Evolutionary conservation across 2,113 vertebrate genomes (phyloP), one percentile per base, ranked within the genome.

Genomic region (Merops nubicus): DNA sequence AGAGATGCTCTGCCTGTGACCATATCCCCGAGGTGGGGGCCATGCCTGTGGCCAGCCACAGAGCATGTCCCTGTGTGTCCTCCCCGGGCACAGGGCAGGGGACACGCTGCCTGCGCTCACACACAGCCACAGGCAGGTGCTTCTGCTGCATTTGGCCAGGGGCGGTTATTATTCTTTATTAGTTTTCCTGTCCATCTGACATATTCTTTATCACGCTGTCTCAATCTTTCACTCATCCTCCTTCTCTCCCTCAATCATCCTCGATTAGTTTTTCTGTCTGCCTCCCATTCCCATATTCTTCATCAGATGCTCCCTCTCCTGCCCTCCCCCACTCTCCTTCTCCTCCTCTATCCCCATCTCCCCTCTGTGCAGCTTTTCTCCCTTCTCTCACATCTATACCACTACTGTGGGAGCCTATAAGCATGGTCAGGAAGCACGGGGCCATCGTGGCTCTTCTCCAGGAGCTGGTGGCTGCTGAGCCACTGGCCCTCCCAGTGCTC

Each of bases 131-230:
- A 17, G 92, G 63, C 51, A 94, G 92, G 38, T 93, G 78, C 4
- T 3, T 68, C 26, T 18, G 67, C 91, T 62, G 84, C 22, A 13
- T 57, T 62, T 2, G 17, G 73, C 92, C 67, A 34, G 78, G 77
- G 77, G 91, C 5, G 2, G 74, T 94, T 89, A 96, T 97, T 96
- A 97, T 97, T 97, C 94, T 97, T 98, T 97, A 98, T 98, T 97
- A 78, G 60, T 93, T 73, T 93, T 91, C 95, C 96, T 96, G 98
- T 95, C 94, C 43, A 12, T 90, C 82, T 81, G 91, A 97, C 88
- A 78, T 85, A 89, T 92, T 70, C 96, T 93, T 86, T 89, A 97
- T 95, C 94, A 60, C 57, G 89, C 91, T 62, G 82, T 96, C 95
- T 93, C 81, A 77, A 84, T 90, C 93, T 93, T 87, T 95, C 95